A percentile compares a stretch with the other conserved stretches of the same genome.
Conservation (phyloP, 2,888 invertebrate species). For the Ischnus inquisitorius region DNA sequence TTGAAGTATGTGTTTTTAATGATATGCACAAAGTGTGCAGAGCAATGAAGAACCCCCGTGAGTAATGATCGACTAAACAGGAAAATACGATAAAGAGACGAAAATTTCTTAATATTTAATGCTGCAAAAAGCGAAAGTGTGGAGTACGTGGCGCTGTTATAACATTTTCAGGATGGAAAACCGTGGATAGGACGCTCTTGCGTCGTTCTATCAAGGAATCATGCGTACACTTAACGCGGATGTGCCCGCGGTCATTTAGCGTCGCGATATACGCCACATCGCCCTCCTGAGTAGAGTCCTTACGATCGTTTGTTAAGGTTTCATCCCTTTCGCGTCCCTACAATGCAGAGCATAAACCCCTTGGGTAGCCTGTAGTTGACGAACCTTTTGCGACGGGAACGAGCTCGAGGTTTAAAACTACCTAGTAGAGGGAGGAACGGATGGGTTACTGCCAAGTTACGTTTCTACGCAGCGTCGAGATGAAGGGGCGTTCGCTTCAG, state of each 20-base stretch:
- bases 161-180: slow-evolving; percentile 24
- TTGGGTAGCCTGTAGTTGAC: not conserved
- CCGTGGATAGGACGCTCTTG: slow-evolving; percentile 15
- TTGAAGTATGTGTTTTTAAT: no score
- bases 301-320: slow-evolving; percentile 51
- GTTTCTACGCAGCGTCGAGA: slow-evolving; percentile 14
- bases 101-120: slow-evolving; percentile 22
- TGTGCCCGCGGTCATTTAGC: slow-evolving; percentile 14
- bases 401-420: slow-evolving; percentile 24
- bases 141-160: slow-evolving; percentile 4
- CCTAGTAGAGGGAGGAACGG: not conserved
- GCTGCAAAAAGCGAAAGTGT: not conserved
- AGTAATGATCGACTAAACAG: not conserved
- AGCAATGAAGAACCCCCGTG: not conserved
- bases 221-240: not conserved
- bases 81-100: slow-evolving; percentile 10
- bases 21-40: not conserved
- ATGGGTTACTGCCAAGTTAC: slow-evolving; percentile 28
- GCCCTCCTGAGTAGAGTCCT: slow-evolving; percentile 17
- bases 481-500: slow-evolving; percentile 18
- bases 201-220: not conserved
- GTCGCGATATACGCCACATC: slow-evolving; percentile 1
- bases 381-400: slow-evolving; percentile 10
- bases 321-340: slow-evolving; percentile 30
- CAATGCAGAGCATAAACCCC: slow-evolving; percentile 29